Evolutionary conservation across 2,888 invertebrate species (phyloP).

Genomic region (Sipha maydis): DNA sequence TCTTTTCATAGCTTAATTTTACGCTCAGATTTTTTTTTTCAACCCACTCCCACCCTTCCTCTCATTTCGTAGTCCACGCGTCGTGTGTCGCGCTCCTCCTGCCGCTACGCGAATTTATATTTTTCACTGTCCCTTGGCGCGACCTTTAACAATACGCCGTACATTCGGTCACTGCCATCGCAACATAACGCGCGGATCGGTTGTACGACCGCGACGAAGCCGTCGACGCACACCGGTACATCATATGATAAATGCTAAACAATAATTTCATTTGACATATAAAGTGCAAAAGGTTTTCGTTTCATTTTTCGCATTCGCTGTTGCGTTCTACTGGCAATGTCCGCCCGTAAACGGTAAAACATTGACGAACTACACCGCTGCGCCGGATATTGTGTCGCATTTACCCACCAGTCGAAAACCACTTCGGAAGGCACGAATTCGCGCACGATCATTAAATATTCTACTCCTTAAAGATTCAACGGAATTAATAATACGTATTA

Average conservation of each 20-base stretch:
- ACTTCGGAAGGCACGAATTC: not conserved
- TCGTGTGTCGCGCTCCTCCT: not conserved
- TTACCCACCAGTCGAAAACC: not conserved
- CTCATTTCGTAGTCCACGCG: not conserved
- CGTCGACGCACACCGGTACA: not conserved
- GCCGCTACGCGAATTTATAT: not conserved
- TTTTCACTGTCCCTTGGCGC: slow-evolving; percentile 1
- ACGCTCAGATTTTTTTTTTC: slow-evolving; percentile 43
- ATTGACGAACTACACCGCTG: not conserved
- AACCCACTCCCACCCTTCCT: not conserved
- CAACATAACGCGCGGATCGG: slow-evolving; percentile 6
- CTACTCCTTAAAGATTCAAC: slow-evolving; percentile 9
- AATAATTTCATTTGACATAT: slow-evolving; percentile 50
- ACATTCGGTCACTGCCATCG: slow-evolving; percentile 32
- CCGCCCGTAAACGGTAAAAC: not conserved
- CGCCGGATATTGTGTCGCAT: not conserved
- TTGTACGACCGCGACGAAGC: not conserved
- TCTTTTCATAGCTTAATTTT: slow-evolving; percentile 60
- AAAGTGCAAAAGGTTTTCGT: slow-evolving; percentile 51
- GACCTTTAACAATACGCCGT: slow-evolving; percentile 27
- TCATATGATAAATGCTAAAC: slow-evolving; percentile 11
- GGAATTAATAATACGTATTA: not conserved
- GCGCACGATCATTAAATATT: not conserved
- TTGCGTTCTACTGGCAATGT: not conserved
- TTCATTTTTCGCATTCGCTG: not conserved